Conservation (phyloP, 2,113 vertebrate species). For the Labrus mixtus region DNA sequence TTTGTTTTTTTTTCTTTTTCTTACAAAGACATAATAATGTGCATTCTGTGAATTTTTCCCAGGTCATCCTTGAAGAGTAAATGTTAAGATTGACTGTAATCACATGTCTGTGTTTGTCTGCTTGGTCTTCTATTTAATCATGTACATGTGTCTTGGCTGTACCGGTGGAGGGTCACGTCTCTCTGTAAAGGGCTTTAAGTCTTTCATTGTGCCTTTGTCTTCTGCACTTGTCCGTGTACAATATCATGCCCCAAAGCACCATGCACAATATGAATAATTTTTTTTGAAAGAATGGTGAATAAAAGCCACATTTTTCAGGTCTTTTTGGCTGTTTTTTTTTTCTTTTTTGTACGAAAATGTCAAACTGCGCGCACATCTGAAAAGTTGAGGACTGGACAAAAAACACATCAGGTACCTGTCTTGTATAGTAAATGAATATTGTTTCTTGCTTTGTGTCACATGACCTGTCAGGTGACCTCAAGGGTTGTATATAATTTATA, state of each 20-base stretch:
- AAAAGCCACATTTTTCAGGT: slow-evolving; percentile 23
- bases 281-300: slow-evolving; percentile 35
- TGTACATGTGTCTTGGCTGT: slow-evolving; percentile 7
- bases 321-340: neutral
- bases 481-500: too few relatives aligned
- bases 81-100: neutral
- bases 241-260: slow-evolving; percentile 31
- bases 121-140: neutral
- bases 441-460: too few relatives aligned
- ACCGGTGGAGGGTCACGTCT: neutral
- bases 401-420: too few relatives aligned
- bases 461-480: too few relatives aligned
- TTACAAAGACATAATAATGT: slow-evolving; percentile 16
- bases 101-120: neutral
- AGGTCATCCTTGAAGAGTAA: neutral
- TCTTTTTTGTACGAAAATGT: too few relatives aligned
- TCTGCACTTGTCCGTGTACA: slow-evolving; percentile 36
- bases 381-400: too few relatives aligned
- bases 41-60: slow-evolving; percentile 35
- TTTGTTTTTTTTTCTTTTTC: neutral
- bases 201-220: slow-evolving; percentile 38
- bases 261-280: neutral
- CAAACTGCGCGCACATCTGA: too few relatives aligned
- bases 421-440: too few relatives aligned
- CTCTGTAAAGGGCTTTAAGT: slow-evolving; percentile 24